Conservation (phyloP, 2,888 invertebrate genomes). For the Dastarcus helophoroides region DNA sequence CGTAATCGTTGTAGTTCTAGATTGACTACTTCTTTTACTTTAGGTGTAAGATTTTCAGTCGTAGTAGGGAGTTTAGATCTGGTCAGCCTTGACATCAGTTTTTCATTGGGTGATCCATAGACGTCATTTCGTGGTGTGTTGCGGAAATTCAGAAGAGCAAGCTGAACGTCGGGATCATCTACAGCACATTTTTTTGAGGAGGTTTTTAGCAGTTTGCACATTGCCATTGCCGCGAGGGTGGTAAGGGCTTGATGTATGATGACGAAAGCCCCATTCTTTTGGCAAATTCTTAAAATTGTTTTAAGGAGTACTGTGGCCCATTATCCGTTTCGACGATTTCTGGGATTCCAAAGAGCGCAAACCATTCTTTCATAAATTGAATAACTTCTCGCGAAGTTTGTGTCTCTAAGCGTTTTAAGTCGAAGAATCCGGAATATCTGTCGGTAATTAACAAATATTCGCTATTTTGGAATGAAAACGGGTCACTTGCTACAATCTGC, state of each 20-base stretch:
- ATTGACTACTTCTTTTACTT: too few relatives aligned
- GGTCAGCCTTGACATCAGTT: constrained; percentile 7
- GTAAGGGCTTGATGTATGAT: constrained; percentile 9
- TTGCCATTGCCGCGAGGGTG: background rate
- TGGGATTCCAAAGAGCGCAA: constrained; percentile 11
- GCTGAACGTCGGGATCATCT: constrained; percentile 4
- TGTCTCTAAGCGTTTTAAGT: background rate
- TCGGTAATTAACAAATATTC: too few relatives aligned
- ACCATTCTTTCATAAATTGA: constrained; percentile 10
- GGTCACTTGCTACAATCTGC: too few relatives aligned
- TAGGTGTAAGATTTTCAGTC: too few relatives aligned
- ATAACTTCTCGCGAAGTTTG: too few relatives aligned
- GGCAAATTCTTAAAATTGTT: constrained; percentile 8
- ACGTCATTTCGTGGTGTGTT: constrained; percentile 1
- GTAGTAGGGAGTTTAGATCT: constrained; percentile 6
- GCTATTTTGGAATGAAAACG: too few relatives aligned
- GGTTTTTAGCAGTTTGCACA: background rate
- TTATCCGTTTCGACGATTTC: constrained; percentile 10
- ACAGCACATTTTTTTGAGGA: constrained; percentile 3
- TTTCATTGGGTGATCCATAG: constrained; percentile 8
- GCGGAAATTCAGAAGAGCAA: constrained; percentile 3
- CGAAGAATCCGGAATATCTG: too few relatives aligned
- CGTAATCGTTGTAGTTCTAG: constrained; percentile 4
- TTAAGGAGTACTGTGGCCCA: constrained; percentile 10
- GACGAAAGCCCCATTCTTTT: constrained; percentile 9